Evolutionary conservation across 1,140 invertebrate species (phyloP).

Genomic region (Adoxophyes honmai): DNA sequence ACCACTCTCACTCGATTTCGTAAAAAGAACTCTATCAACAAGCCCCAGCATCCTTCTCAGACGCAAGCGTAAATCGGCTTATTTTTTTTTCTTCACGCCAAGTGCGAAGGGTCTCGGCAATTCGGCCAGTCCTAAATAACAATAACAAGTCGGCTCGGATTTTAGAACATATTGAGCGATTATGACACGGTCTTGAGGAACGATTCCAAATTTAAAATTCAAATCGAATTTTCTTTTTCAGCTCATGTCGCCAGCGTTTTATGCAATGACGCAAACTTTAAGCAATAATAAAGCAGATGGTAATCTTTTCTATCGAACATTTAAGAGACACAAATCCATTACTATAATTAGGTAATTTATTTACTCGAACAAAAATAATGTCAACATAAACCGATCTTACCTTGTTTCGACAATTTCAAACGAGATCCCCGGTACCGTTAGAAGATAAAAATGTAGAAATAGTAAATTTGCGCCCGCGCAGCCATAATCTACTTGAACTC

Average conservation of each 20-base stretch:
- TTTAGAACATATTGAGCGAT: slow-evolving; percentile 3
- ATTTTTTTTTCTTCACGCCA: slow-evolving; percentile 53
- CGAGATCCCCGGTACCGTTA: slow-evolving; percentile 13
- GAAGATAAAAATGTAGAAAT: slow-evolving; percentile 10
- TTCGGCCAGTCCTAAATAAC: slow-evolving; percentile 68
- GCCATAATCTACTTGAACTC: slow-evolving; percentile 45
- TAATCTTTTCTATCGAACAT: slow-evolving; percentile 12
- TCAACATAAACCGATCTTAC: slow-evolving; percentile 16
- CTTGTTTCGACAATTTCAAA: slow-evolving; percentile 14
- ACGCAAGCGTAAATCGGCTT: slow-evolving; percentile 22
- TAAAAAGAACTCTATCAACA: slow-evolving; percentile 40
- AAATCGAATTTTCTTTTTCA: slow-evolving; percentile 3
- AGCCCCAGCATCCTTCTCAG: slow-evolving; percentile 37
- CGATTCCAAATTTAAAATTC: neutral
- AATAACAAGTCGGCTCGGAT: slow-evolving; percentile 61
- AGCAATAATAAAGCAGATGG: neutral
- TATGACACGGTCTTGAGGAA: slow-evolving; percentile 1
- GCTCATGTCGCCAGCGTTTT: neutral
- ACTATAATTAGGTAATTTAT: slow-evolving; percentile 15
- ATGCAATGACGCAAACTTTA: neutral
- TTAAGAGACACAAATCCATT: slow-evolving; percentile 8
- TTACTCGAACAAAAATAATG: slow-evolving; percentile 6
- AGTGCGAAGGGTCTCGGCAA: slow-evolving; percentile 70
- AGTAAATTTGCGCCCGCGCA: slow-evolving; percentile 49
- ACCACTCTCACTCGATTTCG: slow-evolving; percentile 12